These are phyloP conservation scores for Ammodytes dubius DNA, from an alignment of 2,113 vertebrate genomes.

Conservation along the genomic window DNA sequence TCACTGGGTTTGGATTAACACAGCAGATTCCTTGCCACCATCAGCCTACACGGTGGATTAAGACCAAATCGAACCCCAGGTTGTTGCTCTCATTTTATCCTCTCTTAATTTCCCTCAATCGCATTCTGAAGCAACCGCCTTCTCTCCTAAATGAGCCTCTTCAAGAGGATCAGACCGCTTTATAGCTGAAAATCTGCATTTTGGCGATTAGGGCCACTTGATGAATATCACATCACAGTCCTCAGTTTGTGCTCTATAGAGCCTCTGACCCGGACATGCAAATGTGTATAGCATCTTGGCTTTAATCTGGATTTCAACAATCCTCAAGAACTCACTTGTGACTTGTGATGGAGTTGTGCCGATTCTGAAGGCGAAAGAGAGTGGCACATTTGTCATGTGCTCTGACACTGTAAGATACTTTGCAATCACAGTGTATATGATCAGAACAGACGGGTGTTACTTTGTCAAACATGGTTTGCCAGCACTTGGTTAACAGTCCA, in stretches of 20 bases:
- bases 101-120: constrained; percentile 28
- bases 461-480: constrained; percentile 51
- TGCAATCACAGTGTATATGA: constrained; percentile 23
- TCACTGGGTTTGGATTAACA: constrained; percentile 58
- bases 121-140: constrained; percentile 31
- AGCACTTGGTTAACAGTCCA: constrained; percentile 53
- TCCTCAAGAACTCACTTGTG: constrained; percentile 2
- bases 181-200: constrained; percentile 36
- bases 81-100: constrained; percentile 45
- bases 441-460: constrained; percentile 29
- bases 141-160: constrained; percentile 51
- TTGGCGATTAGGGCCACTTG: constrained; percentile 38
- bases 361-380: neutral
- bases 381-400: constrained; percentile 25
- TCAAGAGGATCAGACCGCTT: constrained; percentile 45
- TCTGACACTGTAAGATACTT: constrained; percentile 17
- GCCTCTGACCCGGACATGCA: constrained; percentile 28
- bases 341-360: constrained; percentile 18
- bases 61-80: constrained; percentile 40
- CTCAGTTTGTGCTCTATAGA: neutral
- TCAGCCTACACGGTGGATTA: constrained; percentile 65
- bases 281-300: constrained; percentile 26
- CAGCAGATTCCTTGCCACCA: constrained; percentile 32
- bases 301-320: neutral
- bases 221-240: constrained; percentile 37